phyloP scores from a whole-genome alignment of 92 coral and sea anemone species.

The Epizoanthus illoricatus region DNA sequence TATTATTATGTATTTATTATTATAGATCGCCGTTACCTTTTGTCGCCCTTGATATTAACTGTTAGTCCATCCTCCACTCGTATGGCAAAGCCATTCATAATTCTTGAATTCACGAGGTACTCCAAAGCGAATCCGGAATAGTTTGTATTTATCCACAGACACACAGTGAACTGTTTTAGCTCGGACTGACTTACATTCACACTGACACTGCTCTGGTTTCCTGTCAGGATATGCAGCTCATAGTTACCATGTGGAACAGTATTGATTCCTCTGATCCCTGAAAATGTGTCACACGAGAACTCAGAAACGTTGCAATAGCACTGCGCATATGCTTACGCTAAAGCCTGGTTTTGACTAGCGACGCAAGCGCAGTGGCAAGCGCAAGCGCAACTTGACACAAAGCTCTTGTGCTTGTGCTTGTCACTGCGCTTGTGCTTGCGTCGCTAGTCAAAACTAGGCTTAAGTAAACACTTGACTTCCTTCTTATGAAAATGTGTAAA shows the following conservation, averaged over 20 bases:
- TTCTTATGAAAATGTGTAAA: too few species aligned
- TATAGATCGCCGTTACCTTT: not conserved
- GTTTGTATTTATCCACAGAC: slow-evolving; percentile 14
- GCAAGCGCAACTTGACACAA: too few species aligned
- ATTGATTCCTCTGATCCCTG: not conserved
- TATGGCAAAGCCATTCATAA: not conserved
- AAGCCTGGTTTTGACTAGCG: too few species aligned
- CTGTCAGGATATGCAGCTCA: not conserved
- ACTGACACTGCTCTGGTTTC: not conserved
- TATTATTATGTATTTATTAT: too few species aligned
- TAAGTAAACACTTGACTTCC: too few species aligned
- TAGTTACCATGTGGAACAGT: not conserved
- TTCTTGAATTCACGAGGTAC: slow-evolving; percentile 4
- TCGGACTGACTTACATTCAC: not conserved
- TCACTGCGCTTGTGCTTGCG: too few species aligned
- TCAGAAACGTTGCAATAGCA: too few species aligned
- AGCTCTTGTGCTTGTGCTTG: too few species aligned
- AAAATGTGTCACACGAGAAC: too few species aligned
- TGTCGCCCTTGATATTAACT: slow-evolving; percentile 8
- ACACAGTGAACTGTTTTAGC: slow-evolving; percentile 2
- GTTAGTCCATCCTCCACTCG: not conserved
- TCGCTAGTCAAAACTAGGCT: too few species aligned
- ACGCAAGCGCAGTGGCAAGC: too few species aligned
- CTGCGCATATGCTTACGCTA: too few species aligned
- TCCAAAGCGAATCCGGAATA: not conserved